Evolutionary conservation across 2,113 vertebrate species (phyloP), one percentile per base, ranked within the genome.

Genomic region (Colius striatus): DNA sequence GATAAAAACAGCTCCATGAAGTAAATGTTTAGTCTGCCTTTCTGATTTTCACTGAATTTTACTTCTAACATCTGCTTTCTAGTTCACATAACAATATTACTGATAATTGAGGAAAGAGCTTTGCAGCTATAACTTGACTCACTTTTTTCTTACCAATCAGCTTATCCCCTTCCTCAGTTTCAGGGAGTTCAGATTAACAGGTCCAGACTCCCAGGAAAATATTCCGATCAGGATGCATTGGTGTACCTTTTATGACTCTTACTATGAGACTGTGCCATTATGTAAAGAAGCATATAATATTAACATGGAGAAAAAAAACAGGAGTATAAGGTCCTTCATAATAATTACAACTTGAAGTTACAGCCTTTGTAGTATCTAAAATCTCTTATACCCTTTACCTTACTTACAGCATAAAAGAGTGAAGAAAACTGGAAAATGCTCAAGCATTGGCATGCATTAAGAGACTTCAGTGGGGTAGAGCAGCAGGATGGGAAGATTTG

Each of bases 11-110:
- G 43, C 70, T 70, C 80, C 19, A 5, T 55, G 67, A 81, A 90
- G 51, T 48, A 60, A 90, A 86, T 87, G 72, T 92, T 95, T 96
- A 96, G 88, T 95, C 94, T 96, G 86, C 26, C 53, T 45, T 92
- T 62, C 55, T 87, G 75, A 58, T 90, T 91, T 87, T 53, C 84
- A 62, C 68, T 38, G 32, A 57, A 34, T 93, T 75, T 84, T 84
- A 48, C 68, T 82, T 78, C 26, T 27, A 78, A 72, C 61, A 84
- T 68, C 61, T 86, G 79, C 70, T 54, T 93, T 89, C 61, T 68
- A 34, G 60, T 47, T 86, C 79, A 66, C 25, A 8, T 38, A n/a
- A 87, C 94, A 92, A 75, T 60, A 32, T 38, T 68, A 27, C 38
- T 62, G 41, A 87, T 68, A 88, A 68, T 2, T 57, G 65, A 67